phyloP scores from a whole-genome alignment of 2,888 invertebrate species.

The Gisinianus flammeolus region DNA sequence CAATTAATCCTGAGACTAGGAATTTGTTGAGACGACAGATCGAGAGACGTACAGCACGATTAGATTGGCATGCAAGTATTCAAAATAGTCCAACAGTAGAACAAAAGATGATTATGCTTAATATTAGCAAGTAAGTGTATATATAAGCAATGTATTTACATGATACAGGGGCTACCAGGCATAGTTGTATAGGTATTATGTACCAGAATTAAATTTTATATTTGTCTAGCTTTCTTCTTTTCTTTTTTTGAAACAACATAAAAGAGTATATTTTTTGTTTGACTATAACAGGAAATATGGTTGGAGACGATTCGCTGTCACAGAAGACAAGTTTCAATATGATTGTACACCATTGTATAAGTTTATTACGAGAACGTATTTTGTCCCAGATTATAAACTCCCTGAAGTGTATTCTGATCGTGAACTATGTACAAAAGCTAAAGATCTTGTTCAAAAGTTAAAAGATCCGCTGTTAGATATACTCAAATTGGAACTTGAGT shows the following conservation, averaged over 20 bases:
- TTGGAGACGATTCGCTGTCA: slow-evolving; percentile 70
- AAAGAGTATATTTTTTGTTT: slow-evolving; percentile 15
- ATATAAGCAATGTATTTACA: neutral
- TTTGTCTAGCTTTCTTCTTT: no score
- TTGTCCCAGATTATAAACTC: slow-evolving; percentile 67
- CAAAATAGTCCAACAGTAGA: slow-evolving; percentile 74
- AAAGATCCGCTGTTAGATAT: slow-evolving; percentile 70
- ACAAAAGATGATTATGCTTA: slow-evolving; percentile 81
- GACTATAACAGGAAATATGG: slow-evolving; percentile 71
- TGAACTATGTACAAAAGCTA: slow-evolving; percentile 62
- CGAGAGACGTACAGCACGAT: slow-evolving; percentile 64
- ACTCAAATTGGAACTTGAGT: slow-evolving; percentile 69
- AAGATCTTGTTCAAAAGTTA: slow-evolving; percentile 64
- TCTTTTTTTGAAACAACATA: no score
- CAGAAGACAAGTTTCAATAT: slow-evolving; percentile 70
- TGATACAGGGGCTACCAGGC: neutral
- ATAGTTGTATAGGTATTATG: no score
- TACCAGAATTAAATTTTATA: no score
- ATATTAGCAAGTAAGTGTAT: slow-evolving; percentile 68
- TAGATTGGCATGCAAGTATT: slow-evolving; percentile 68
- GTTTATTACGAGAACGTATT: slow-evolving; percentile 78
- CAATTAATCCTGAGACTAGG: slow-evolving; percentile 68
- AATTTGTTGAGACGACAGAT: slow-evolving; percentile 22
- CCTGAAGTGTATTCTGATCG: slow-evolving; percentile 67
- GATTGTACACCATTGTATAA: slow-evolving; percentile 74